Conservation (phyloP, 2,113 vertebrate genomes). For the Mustela nigripes region DNA sequence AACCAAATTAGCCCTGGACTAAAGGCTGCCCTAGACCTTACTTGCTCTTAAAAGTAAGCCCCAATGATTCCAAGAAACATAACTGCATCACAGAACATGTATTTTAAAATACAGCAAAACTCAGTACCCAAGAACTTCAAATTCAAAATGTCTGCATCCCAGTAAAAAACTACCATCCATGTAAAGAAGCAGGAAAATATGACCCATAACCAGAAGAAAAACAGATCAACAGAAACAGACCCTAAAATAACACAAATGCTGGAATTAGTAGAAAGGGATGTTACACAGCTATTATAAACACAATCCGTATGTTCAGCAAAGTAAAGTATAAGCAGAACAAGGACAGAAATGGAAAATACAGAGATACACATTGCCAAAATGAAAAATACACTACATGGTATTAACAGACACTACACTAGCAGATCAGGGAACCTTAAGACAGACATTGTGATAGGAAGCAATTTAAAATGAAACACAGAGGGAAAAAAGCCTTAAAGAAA, state of each 20-base stretch:
- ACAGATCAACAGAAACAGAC: not conserved
- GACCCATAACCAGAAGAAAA: not conserved
- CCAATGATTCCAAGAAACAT: not conserved
- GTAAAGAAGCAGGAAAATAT: not conserved
- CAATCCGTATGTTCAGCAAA: not conserved
- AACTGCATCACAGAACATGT: not conserved
- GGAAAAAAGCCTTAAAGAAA: not conserved
- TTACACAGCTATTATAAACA: not conserved
- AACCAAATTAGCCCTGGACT: not conserved
- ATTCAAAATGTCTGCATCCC: not conserved
- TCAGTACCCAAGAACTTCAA: not conserved
- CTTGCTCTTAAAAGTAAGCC: not conserved
- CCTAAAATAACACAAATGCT: not conserved
- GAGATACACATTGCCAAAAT: not conserved
- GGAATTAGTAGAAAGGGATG: not conserved
- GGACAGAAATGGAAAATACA: not conserved
- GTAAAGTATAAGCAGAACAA: not conserved
- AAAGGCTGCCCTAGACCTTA: not conserved
- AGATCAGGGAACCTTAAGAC: not conserved
- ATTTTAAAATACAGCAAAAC: not conserved
- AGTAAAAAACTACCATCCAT: not conserved
- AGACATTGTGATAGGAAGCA: not conserved
- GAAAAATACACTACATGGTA: not conserved
- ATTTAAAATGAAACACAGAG: constrained; percentile 30
- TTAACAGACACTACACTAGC: not conserved